A percentile compares a stretch with the other conserved stretches of the same genome.
Evolutionary conservation across 2,888 invertebrate species (phyloP).

Genomic region (Drosophila helvetica): DNA sequence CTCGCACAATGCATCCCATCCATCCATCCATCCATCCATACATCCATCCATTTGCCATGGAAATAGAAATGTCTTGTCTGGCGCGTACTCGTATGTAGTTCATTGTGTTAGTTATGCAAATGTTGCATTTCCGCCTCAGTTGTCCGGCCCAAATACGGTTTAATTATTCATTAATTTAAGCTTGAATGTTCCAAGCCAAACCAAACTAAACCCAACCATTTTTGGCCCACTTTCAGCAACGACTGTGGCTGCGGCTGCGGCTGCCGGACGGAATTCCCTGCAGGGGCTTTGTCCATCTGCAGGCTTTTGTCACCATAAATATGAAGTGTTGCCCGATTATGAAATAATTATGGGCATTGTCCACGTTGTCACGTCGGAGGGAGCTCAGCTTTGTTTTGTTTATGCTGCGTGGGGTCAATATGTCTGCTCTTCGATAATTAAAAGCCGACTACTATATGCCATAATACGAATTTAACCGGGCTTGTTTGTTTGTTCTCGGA

Average conservation of each 20-base stretch:
- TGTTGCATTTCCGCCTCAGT: slow-evolving; percentile 63
- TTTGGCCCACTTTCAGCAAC: slow-evolving; percentile 54
- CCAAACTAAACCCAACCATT: slow-evolving; percentile 27
- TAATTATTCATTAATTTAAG: slow-evolving; percentile 80
- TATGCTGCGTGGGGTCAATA: slow-evolving; percentile 12
- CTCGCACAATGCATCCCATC: no score
- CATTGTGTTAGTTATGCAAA: slow-evolving; percentile 79
- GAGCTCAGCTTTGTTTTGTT: slow-evolving; percentile 8
- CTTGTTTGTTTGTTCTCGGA: slow-evolving; percentile 5
- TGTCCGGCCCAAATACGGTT: slow-evolving; percentile 52
- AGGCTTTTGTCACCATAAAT: slow-evolving; percentile 71
- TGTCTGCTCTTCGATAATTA: slow-evolving; percentile 29
- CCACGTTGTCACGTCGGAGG: slow-evolving; percentile 8
- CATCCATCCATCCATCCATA: slow-evolving; percentile 2
- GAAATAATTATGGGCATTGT: slow-evolving; percentile 71
- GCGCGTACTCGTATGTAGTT: slow-evolving; percentile 59
- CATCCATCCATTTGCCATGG: neutral
- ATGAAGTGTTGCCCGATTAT: slow-evolving; percentile 73
- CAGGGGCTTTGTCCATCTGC: slow-evolving; percentile 44
- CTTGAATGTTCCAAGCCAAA: slow-evolving; percentile 52
- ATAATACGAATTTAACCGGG: slow-evolving; percentile 1
- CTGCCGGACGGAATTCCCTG: slow-evolving; percentile 36
- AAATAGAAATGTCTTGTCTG: slow-evolving; percentile 26
- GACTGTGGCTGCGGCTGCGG: slow-evolving; percentile 1
- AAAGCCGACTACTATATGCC: neutral